Base-by-base conservation (phyloP, 2,113 vertebrate species). In the Nothocercus julius region DNA sequence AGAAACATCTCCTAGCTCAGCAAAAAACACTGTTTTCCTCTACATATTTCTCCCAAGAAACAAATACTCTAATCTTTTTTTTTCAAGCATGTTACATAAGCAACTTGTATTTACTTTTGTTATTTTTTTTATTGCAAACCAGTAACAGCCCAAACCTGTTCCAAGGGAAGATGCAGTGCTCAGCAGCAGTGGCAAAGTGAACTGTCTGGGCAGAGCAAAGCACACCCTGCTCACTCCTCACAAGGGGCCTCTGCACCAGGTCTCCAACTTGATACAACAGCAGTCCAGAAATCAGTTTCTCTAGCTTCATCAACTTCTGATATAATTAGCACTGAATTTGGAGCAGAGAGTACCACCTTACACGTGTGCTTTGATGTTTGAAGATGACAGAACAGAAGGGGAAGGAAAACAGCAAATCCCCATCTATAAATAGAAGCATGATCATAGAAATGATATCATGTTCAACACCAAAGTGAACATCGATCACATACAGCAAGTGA, bases 181-280 rank as follows among this genome's bases (percentile, higher is more conserved):
- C 78, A 53, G 87, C 58, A 82, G 83, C 5, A 92, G 72, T 59
- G 92, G 72, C 61, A 93, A 62, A 92, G 92, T 77, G 75, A 81
- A 83, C 47, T 84, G 83, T 78, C 96, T 56, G 84, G 78, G 84
- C 77, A 40, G 7, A 91, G 96, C 83, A 90, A 78, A 95, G 89
- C 9, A 56, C 38, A 96, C 49, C 49, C 49, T 24, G 49, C 21
- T 49, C 10, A 11, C 21, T 22, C 49, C 49, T 49, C 21, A 21
- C 49, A 11, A 22, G 11, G 9, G 19, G 49, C 49, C 21, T 2
- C 49, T 24, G 21, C 21, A 49, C 49, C 49, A 49, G 21, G 49
- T 49, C 49, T 49, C 49, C 49, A 49, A 21, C 49, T 9, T 11
- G 9, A 49, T 21, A 49, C 49, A 49, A 49, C 49, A 49, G 49